Evolutionary conservation across 2,888 invertebrate genomes (phyloP).

Genomic region (Geotrupes spiniger): DNA sequence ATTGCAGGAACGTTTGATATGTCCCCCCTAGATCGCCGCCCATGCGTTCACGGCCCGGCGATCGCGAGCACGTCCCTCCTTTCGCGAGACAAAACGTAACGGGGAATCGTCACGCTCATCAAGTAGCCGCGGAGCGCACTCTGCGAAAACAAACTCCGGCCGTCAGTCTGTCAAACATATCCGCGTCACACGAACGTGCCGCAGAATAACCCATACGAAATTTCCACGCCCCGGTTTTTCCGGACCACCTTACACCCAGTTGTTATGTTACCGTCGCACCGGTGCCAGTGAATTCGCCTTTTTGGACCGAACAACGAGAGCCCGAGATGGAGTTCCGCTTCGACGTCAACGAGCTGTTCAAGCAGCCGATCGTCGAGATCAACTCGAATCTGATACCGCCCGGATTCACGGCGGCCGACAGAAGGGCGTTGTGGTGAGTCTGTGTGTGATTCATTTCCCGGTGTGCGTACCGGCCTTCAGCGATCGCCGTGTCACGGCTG

Average conservation of each 20-base stretch:
- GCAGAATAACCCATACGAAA: conserved; percentile 5
- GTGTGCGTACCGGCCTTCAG: not conserved
- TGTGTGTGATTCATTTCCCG: conserved; percentile 4
- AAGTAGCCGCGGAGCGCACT: conserved; percentile 11
- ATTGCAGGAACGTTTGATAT: too few relatives aligned
- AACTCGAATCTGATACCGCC: conserved; percentile 54
- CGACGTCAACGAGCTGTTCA: conserved; percentile 54
- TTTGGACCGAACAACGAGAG: conserved; percentile 6
- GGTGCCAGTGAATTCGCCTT: conserved; percentile 9
- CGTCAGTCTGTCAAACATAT: conserved; percentile 16
- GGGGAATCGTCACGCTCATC: conserved; percentile 11
- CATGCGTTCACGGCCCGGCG: conserved; percentile 19
- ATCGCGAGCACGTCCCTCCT: conserved; percentile 11
- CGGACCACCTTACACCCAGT: conserved; percentile 2
- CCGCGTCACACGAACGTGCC: conserved; percentile 4
- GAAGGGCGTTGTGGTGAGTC: conserved; percentile 53
- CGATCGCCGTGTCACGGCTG: not conserved
- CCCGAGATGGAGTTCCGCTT: conserved; percentile 58
- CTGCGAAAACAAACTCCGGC: conserved; percentile 17
- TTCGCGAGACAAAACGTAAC: conserved; percentile 11
- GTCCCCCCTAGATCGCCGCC: conserved; percentile 17
- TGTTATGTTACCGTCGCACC: conserved; percentile 6
- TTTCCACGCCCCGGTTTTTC: not conserved
- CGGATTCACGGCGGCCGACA: conserved; percentile 54
- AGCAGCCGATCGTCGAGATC: conserved; percentile 53